phyloP scores from a whole-genome alignment of 2,113 vertebrate species.

The Archocentrus centrarchus region DNA sequence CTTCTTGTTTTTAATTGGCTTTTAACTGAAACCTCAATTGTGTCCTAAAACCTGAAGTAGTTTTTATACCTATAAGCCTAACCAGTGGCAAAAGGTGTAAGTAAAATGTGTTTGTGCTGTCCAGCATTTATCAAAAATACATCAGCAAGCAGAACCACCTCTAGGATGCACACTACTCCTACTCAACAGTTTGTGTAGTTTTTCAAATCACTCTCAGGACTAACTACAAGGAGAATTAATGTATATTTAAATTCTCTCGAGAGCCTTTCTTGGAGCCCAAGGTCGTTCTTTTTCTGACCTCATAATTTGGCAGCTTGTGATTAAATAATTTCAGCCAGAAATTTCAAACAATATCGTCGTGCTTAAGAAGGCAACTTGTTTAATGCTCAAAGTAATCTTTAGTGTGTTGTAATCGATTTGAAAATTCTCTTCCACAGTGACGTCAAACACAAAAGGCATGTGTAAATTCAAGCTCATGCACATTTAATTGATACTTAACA shows the following conservation, averaged over 20 bases:
- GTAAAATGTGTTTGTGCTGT: neutral
- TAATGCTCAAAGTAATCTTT: neutral
- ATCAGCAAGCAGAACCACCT: neutral
- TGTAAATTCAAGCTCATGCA: neutral
- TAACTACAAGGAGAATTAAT: neutral
- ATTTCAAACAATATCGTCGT: neutral
- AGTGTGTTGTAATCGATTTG: neutral
- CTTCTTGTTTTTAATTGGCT: neutral
- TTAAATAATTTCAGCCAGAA: neutral
- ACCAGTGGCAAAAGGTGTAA: neutral
- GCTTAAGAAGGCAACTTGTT: neutral
- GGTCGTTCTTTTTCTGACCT: neutral
- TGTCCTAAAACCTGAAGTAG: neutral
- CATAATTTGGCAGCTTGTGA: neutral
- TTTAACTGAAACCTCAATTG: neutral
- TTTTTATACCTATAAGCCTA: neutral
- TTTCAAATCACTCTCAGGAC: neutral
- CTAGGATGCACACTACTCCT: neutral
- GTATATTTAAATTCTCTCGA: neutral
- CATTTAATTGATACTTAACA: slow-evolving; percentile 3
- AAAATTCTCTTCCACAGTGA: neutral
- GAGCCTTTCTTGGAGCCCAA: neutral
- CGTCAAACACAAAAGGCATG: neutral
- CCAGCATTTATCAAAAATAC: neutral
- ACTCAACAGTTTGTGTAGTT: too few species aligned